phyloP scores from a whole-genome alignment of 1,140 invertebrate genomes.

The Euwallacea fornicatus region DNA sequence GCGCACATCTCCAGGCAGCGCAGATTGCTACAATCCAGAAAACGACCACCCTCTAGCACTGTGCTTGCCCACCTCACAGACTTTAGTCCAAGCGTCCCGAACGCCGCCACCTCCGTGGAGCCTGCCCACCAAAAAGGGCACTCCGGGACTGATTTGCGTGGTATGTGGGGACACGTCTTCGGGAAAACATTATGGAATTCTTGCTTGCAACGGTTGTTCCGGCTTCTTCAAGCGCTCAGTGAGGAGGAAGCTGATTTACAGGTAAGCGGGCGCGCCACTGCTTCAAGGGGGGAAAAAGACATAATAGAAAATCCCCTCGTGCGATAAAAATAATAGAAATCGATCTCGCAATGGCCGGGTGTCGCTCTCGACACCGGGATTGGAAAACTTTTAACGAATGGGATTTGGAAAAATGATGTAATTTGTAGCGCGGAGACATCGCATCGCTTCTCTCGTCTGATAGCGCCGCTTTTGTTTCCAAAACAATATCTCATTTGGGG shows the following conservation, averaged over 20 bases:
- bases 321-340: constrained; percentile 41
- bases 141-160: constrained; percentile 79
- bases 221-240: constrained; percentile 99
- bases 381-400: constrained; percentile 41
- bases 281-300: constrained; percentile 10
- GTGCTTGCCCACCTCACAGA: constrained; percentile 49
- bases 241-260: constrained; percentile 94
- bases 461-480: constrained; percentile 18
- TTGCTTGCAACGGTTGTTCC: constrained; percentile 98
- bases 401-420: constrained; percentile 40
- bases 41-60: constrained; percentile 50
- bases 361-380: constrained; percentile 36
- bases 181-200: constrained; percentile 97
- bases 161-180: constrained; percentile 97
- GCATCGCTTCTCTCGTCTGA: constrained; percentile 4
- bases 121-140: constrained; percentile 50
- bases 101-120: constrained; percentile 52
- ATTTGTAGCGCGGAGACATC: constrained; percentile 35
- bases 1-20: constrained; percentile 49
- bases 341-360: constrained; percentile 36
- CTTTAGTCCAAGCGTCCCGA: constrained; percentile 51
- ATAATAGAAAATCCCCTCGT: constrained; percentile 33
- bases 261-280: constrained; percentile 61
- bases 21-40: constrained; percentile 51
- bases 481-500: constrained; percentile 32